Base-by-base conservation (phyloP, 1,140 invertebrate species). In the Lepidotrigona ventralis region DNA sequence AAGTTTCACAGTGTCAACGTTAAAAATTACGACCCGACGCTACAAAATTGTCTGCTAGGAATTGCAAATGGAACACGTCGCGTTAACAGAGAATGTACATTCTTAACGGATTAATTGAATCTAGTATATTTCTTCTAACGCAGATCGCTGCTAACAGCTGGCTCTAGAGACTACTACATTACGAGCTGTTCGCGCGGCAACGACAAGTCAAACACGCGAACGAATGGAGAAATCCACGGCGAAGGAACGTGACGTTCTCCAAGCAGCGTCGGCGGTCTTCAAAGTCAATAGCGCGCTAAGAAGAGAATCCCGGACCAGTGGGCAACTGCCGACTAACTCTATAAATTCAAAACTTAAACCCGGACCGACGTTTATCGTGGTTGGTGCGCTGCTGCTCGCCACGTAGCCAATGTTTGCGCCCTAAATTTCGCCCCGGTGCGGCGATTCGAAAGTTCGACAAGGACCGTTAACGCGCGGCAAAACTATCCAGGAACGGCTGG, bases 261-360 rank as follows among this genome's bases (percentile, higher is more conserved):
- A 14, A 15, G 33, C n/a, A 33, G 26, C 19, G n/a, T 12, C 15
- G 5, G 39, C 54, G 46, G 79, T 81, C 46, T 66, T 75, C 72
- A 76, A 51, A 75, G 51, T 76, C 72, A 81, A 81, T 64, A 76
- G 23, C 14, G 53, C 1, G 33, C 17, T 56, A 54, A 51, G 71
- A 26, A 54, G 71, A 51, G 71, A 51, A 73, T 73, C 71, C n/a
- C 9, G 17, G n/a, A 29, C 12, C 46, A 53, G 26, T 23, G n/a
- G 46, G 51, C 58, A 23, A 63, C 39, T 39, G 39, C 39, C 53
- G 56, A 84, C 70, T 58, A 81, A 84, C 75, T 51, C 74, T 39
- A 86, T 88, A 89, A 89, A 88, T 89, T 86, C 66, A 26, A 72
- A 88, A 84, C 88, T 89, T 88, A 81, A 88, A 78, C 84, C n/a